Evolutionary conservation across 2,888 invertebrate species (phyloP), one percentile per base, ranked within the genome.

Genomic region (Tinea trinotella): DNA sequence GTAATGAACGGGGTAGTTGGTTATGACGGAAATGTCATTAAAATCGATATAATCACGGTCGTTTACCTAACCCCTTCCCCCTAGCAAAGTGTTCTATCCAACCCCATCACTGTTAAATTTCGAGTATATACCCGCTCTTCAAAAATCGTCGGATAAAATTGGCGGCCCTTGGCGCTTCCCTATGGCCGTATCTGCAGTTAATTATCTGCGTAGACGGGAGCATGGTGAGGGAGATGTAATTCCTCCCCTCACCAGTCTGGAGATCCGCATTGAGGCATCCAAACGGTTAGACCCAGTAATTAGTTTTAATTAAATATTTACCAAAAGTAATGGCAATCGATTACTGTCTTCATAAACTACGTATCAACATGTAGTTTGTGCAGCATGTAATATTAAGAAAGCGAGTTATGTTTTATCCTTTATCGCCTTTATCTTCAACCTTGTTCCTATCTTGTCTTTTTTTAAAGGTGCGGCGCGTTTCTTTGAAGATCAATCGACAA

Each of bases 31-130:
- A 64, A 30, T 30, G 30, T 30, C 30, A 30, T 30, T 30, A 76
- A 78, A 83, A 83, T 82, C 80, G 76, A 84, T 81, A 80, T 70
- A 81, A 81, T 81, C 76, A 74, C 76, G 71, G 72, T 71, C 76
- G 74, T 76, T 81, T 78, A 77, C 74, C 72, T 71, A 74, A 22
- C 48, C 20, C 19, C 6, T 48, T 48, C 50, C 82, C n/a, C 81
- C 82, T 65, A 66, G 71, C 78, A 75, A 80, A 79, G 77, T 78
- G 76, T 75, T 63, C 17, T 18, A 9, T 13, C 68, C 70, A 77
- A 78, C 79, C 82, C 78, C 74, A 76, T 73, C 71, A 65, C 57
- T 56, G 59, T 57, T 19, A 60, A 67, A 66, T 65, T 71, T 69
- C 65, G 61, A 70, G 66, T 53, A 62, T n/a, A n/a, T 61, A 9